Evolutionary conservation across 2,888 invertebrate genomes (phyloP), one percentile per base, ranked within the genome.

Genomic region (Leucophenga maculata): DNA sequence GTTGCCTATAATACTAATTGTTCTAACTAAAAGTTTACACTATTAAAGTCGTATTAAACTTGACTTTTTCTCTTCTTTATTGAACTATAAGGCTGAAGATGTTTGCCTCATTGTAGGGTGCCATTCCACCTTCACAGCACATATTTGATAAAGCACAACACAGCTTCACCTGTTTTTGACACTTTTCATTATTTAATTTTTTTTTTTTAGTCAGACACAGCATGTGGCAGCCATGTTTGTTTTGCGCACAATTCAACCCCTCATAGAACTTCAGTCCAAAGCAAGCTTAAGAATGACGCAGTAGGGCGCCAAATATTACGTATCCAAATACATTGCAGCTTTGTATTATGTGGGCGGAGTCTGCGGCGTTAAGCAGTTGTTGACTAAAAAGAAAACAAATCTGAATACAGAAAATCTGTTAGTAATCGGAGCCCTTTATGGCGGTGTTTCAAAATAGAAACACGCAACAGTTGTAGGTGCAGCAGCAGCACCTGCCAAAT

Each of bases 81-180:
- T 26, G 4, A 26, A n/a, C 4, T 3, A 3, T 26, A 2, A 2
- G 26, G 26, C 26, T 26, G 4, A 26, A 26, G 26, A 4, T 26
- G 26, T 3, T 26, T 26, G 26, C 4, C 4, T 26, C 26, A 26
- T 26, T 26, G 26, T 26, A 4, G 2, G 4, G 26, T 2, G 26
- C 4, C 2, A 3, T 26, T 26, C 26, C 26, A 2, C 4, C 26
- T 26, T 4, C 26, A 26, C 26, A 26, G 26, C 26, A 26, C 26
- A 26, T 0, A 11, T 55, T 55, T 69, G 3, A 1, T 0, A 13
- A 57, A 57, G n/a, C 75, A 66, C 16, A 67, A 31, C 3, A 6
- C 22, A 50, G 55, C 71, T 71, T 79, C 84, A 85, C 84, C 85
- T 85, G 85, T 79, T 83, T 78, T 69, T 83, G 85, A 85, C 84